Conservation (phyloP, 1,140 invertebrate species). For the Tenebrio molitor region DNA sequence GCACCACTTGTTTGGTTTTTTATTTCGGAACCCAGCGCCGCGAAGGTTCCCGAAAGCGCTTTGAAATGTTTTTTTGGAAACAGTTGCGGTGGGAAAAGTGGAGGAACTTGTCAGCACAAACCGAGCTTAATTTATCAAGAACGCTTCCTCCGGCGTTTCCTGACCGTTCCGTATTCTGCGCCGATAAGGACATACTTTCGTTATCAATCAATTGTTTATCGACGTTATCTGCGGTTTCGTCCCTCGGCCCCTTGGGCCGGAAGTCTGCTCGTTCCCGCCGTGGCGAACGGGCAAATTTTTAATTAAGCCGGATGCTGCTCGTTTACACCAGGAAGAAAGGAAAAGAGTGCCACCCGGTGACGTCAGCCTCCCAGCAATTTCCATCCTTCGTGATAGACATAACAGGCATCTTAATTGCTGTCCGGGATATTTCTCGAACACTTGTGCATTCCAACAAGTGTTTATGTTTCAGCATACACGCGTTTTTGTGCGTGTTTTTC, state of each 20-base stretch:
- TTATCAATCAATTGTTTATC: conserved; percentile 41
- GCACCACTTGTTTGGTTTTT: too few relatives aligned
- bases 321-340: conserved; percentile 31
- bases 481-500: conserved; percentile 1
- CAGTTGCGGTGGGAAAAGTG: background rate
- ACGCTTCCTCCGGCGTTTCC: conserved; percentile 26
- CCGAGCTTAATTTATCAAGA: conserved; percentile 25
- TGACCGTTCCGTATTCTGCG: background rate
- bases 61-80: too few relatives aligned
- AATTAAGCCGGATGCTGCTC: conserved; percentile 33
- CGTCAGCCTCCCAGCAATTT: background rate
- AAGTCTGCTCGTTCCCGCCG: background rate
- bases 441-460: conserved; percentile 45
- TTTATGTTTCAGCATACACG: conserved; percentile 32
- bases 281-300: conserved; percentile 21
- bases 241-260: conserved; percentile 11
- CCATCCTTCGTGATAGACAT: conserved; percentile 19
- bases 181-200: conserved; percentile 20
- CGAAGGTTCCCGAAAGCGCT: too few relatives aligned
- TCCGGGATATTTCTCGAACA: conserved; percentile 29
- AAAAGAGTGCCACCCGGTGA: conserved; percentile 17
- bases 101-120: background rate
- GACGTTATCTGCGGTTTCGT: conserved; percentile 33
- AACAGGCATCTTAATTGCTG: conserved; percentile 35
- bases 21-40: too few relatives aligned